Conservation (phyloP, 2,113 vertebrate species). For the Prolemur simus region DNA sequence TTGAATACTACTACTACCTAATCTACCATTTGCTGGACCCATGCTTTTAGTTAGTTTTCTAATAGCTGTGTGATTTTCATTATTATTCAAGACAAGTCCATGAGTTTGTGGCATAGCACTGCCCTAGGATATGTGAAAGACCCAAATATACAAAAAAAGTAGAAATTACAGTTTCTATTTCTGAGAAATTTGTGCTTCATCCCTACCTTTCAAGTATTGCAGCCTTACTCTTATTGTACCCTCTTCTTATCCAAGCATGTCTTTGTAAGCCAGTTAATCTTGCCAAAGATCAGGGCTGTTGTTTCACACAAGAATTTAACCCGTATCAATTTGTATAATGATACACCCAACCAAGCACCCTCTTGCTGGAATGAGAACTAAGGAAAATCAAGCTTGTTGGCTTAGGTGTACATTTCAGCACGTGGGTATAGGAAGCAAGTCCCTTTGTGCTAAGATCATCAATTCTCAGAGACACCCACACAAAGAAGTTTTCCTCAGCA, state of each 20-base stretch:
- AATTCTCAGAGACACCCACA: background rate
- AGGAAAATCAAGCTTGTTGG: background rate
- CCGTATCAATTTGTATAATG: background rate
- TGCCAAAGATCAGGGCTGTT: background rate
- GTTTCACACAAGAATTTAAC: constrained; percentile 18
- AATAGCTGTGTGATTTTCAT: background rate
- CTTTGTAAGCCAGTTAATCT: background rate
- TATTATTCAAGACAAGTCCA: background rate
- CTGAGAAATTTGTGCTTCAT: background rate
- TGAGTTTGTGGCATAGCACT: background rate
- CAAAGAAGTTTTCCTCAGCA: background rate
- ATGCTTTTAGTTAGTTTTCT: constrained; percentile 14
- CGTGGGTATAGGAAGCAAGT: background rate
- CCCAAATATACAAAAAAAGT: background rate
- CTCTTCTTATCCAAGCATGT: background rate
- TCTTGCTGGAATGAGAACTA: background rate
- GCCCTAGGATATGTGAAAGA: background rate
- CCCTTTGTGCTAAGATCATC: background rate
- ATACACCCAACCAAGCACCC: background rate
- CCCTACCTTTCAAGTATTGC: background rate
- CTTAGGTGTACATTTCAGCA: background rate
- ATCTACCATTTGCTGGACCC: background rate
- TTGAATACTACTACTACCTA: background rate
- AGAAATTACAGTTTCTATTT: background rate
- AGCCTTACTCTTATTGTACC: background rate